phyloP scores from a whole-genome alignment of 2,888 invertebrate species.

The Harpalus rubripes region DNA sequence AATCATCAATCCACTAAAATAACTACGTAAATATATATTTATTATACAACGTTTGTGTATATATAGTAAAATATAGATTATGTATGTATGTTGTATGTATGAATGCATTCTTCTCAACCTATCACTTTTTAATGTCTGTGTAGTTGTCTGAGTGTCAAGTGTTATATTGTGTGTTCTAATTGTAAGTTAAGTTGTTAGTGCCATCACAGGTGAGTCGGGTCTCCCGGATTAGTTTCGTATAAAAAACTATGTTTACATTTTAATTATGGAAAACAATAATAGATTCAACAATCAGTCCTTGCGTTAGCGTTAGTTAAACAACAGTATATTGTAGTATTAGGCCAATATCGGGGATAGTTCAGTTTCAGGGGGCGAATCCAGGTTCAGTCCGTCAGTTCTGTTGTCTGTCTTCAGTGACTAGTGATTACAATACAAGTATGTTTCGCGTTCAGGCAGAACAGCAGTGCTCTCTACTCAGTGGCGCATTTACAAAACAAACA shows the following conservation, averaged over 20 bases:
- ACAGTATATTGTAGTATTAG: slow-evolving; percentile 63
- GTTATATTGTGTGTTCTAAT: slow-evolving; percentile 28
- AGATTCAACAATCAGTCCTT: slow-evolving; percentile 65
- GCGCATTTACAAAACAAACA: slow-evolving; percentile 46
- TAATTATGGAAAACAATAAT: slow-evolving; percentile 61
- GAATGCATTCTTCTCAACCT: slow-evolving; percentile 49
- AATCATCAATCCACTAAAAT: slow-evolving; percentile 60
- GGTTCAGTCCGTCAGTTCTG: slow-evolving; percentile 34
- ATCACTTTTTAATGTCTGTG: slow-evolving; percentile 51
- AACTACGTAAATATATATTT: slow-evolving; percentile 65
- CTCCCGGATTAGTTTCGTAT: slow-evolving; percentile 57
- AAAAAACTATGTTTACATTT: slow-evolving; percentile 64
- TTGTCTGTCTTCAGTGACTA: slow-evolving; percentile 11
- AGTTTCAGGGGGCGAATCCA: slow-evolving; percentile 37
- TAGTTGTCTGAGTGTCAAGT: slow-evolving; percentile 51
- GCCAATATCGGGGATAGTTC: slow-evolving; percentile 51
- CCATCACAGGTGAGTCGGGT: slow-evolving; percentile 54
- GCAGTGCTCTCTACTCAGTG: slow-evolving; percentile 48
- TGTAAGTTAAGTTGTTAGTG: slow-evolving; percentile 49
- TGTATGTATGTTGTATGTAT: slow-evolving; percentile 62
- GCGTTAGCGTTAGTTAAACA: slow-evolving; percentile 42
- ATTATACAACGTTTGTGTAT: slow-evolving; percentile 65
- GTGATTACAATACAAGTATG: not conserved
- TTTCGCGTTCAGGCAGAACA: slow-evolving; percentile 29
- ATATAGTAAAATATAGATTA: slow-evolving; percentile 66